These are phyloP conservation scores for Drosophila recens DNA, from an alignment of 2,888 invertebrate species.

Conservation along the genomic window DNA sequence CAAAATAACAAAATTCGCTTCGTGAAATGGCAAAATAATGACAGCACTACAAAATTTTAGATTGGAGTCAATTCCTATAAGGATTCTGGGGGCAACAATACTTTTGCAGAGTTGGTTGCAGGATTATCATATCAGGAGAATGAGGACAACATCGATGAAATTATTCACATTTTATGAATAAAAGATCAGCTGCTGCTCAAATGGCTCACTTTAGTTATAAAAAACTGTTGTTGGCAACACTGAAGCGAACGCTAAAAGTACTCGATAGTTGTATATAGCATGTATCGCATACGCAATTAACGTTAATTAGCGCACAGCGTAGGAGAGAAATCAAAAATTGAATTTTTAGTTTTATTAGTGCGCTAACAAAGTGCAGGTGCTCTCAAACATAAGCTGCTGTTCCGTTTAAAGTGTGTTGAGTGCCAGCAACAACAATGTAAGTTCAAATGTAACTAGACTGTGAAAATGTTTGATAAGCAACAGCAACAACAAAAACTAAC, in stretches of 20 bases:
- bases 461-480: slow-evolving; percentile 60
- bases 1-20: too few species aligned
- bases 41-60: too few species aligned
- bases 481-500: slow-evolving; percentile 38
- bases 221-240: too few species aligned
- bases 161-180: too few species aligned
- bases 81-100: too few species aligned
- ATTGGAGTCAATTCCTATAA: too few species aligned
- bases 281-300: slow-evolving; percentile 52
- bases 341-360: slow-evolving; percentile 66
- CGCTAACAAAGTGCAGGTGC: slow-evolving; percentile 60
- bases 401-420: slow-evolving; percentile 15
- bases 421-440: slow-evolving; percentile 18
- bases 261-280: neutral
- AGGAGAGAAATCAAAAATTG: slow-evolving; percentile 68
- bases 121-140: too few species aligned
- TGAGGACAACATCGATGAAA: too few species aligned
- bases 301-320: slow-evolving; percentile 65
- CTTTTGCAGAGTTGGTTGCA: too few species aligned
- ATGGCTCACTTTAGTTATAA: too few species aligned
- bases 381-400: slow-evolving; percentile 2
- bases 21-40: too few species aligned
- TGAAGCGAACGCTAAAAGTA: neutral
- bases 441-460: slow-evolving; percentile 57
- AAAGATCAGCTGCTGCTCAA: too few species aligned